Conservation (phyloP, 1,140 invertebrate genomes). For the Cardiocondyla obscurior region DNA sequence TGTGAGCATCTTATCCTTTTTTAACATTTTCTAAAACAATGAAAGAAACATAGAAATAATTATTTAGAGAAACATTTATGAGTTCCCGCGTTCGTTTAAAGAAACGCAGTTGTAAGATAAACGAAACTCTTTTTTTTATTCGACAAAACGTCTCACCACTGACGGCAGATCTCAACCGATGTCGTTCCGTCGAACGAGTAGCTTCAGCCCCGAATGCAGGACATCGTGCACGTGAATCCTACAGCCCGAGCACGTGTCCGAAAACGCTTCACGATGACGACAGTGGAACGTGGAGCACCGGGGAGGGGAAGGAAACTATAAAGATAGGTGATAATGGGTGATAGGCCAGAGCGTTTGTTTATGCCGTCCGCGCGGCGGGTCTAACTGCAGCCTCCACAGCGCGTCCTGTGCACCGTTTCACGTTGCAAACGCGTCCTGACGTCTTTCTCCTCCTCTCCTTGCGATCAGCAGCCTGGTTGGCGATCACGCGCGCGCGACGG, state of each 20-base stretch:
- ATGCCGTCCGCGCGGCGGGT: conserved; percentile 1
- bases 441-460: neutral
- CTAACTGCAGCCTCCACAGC: neutral
- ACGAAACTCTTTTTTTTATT: neutral
- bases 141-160: neutral
- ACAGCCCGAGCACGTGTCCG: conserved; percentile 7
- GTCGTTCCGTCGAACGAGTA: conserved; percentile 12
- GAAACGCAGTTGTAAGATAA: neutral
- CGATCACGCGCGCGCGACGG: conserved; percentile 33
- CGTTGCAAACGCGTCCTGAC: conserved; percentile 14
- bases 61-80: neutral
- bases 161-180: neutral
- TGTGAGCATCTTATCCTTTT: no score
- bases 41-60: no score
- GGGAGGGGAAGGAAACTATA: conserved; percentile 31
- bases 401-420: neutral
- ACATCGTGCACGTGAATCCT: neutral
- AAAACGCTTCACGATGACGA: conserved; percentile 43
- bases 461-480: neutral
- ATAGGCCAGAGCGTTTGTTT: conserved; percentile 68
- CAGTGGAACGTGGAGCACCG: conserved; percentile 37
- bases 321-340: neutral
- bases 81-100: neutral
- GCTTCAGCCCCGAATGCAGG: conserved; percentile 8
- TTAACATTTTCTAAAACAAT: no score